Evolutionary conservation across 2,888 invertebrate species (phyloP).

Genomic region (Temnothorax rugatulus): DNA sequence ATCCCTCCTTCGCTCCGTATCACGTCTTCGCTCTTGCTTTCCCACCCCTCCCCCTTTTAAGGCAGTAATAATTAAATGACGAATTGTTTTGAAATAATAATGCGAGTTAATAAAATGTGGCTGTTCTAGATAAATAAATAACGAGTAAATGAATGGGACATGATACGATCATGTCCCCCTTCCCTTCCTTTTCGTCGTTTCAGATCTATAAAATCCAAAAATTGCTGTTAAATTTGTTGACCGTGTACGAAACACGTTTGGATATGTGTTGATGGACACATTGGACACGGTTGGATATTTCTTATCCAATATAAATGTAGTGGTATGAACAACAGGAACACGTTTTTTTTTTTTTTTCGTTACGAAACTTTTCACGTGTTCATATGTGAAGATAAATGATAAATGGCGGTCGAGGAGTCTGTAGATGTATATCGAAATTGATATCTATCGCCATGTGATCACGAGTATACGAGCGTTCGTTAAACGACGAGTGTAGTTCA

Average conservation of each 20-base stretch:
- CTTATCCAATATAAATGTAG: background rate
- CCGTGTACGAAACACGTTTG: background rate
- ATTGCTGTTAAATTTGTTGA: background rate
- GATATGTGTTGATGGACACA: too few relatives aligned
- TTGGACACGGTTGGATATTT: background rate
- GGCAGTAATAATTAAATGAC: slow-evolving; percentile 79
- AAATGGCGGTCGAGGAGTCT: background rate
- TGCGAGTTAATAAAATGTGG: slow-evolving; percentile 78
- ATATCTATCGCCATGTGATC: background rate
- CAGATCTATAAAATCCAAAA: background rate
- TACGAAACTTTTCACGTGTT: background rate
- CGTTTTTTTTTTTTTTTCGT: background rate
- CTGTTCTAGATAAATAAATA: slow-evolving; percentile 85
- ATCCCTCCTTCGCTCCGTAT: slow-evolving; percentile 29
- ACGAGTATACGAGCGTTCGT: background rate
- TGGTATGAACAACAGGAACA: background rate
- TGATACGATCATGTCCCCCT: slow-evolving; percentile 51
- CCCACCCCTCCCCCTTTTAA: slow-evolving; percentile 68
- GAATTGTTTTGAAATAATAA: slow-evolving; percentile 73
- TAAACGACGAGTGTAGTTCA: background rate
- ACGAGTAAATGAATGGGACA: slow-evolving; percentile 57
- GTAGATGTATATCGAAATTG: background rate
- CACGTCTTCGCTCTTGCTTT: slow-evolving; percentile 65
- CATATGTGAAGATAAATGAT: background rate
- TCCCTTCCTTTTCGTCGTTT: background rate